Evolutionary conservation across 2,113 vertebrate genomes (phyloP).

Genomic region (Brienomyrus longianalis): DNA sequence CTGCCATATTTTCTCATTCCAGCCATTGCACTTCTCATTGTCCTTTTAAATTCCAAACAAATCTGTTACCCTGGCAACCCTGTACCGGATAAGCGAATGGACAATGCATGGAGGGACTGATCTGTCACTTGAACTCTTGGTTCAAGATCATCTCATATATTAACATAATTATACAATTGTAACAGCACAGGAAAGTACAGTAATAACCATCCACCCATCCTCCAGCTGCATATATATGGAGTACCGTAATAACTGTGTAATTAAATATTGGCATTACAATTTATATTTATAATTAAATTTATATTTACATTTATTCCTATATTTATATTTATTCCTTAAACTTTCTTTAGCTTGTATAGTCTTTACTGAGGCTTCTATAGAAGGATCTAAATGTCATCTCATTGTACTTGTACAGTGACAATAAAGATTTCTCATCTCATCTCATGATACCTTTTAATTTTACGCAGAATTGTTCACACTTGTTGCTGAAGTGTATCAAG

Average conservation of each 20-base stretch:
- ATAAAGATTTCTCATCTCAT: too few species aligned
- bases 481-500: not conserved
- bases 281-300: too few species aligned
- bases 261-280: not conserved
- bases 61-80: not conserved
- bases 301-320: too few species aligned
- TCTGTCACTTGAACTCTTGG: not conserved
- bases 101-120: not conserved
- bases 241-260: not conserved
- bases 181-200: not conserved
- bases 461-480: not conserved
- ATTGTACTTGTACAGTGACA: too few species aligned
- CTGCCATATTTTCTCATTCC: not conserved
- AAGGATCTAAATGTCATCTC: too few species aligned
- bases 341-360: too few species aligned
- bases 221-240: not conserved
- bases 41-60: not conserved
- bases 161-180: not conserved
- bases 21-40: not conserved
- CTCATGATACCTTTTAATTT: not conserved
- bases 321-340: too few species aligned
- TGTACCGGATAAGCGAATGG: not conserved
- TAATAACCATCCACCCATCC: not conserved
- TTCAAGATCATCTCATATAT: not conserved
- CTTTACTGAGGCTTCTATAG: too few species aligned